Evolutionary conservation across 2,113 vertebrate species (phyloP).

Genomic region (Chamaetylas fuelleborni): DNA sequence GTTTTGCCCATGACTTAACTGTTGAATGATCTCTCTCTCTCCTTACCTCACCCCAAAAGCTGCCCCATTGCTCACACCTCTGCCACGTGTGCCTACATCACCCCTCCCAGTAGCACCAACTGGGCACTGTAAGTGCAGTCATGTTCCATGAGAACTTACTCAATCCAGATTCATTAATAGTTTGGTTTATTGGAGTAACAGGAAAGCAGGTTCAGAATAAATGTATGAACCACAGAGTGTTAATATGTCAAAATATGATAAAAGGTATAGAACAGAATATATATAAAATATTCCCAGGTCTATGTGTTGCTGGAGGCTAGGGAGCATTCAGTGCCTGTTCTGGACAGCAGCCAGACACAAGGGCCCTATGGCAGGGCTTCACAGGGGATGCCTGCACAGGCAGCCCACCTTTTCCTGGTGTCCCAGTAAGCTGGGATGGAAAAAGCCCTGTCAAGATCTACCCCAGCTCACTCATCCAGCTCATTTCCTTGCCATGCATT

Average conservation of each 20-base stretch:
- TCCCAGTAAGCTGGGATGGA: conserved; percentile 84
- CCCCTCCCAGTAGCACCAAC: neutral
- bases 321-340: conserved; percentile 87
- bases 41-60: neutral
- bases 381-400: conserved; percentile 81
- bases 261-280: neutral
- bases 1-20: neutral
- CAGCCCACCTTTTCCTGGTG: conserved; percentile 82
- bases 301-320: conserved; percentile 68
- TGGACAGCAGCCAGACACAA: conserved; percentile 90
- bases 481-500: neutral
- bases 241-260: neutral
- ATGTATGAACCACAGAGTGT: neutral
- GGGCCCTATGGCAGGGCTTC: conserved; percentile 87
- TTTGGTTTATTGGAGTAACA: neutral
- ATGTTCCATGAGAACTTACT: neutral
- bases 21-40: neutral
- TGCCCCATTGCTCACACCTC: neutral
- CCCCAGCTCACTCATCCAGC: neutral
- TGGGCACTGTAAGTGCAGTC: neutral
- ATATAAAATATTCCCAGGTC: neutral
- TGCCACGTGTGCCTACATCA: neutral
- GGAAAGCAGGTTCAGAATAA: neutral
- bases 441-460: neutral
- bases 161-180: fast-evolving